Base-by-base conservation (phyloP, 2,113 vertebrate species). In the Mus pahari region DNA sequence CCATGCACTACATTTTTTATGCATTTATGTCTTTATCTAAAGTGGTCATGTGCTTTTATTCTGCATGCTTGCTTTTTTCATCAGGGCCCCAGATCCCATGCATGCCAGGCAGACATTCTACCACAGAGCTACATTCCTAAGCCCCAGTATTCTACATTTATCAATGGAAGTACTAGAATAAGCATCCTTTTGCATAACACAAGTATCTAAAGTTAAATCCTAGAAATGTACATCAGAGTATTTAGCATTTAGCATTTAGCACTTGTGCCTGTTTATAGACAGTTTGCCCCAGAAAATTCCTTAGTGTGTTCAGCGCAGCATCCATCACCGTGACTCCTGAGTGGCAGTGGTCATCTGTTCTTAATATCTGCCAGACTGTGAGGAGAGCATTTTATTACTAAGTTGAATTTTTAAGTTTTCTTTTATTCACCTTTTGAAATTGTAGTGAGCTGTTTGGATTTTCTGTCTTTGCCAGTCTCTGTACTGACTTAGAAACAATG, bases 341-440 rank as follows among this genome's bases (percentile, higher is more conserved):
- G 48, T 50, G 95, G 87, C 20, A 90, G 10, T 94, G 82, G 58
- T 7, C 78, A n/a, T 17, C 24, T 66, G 48, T 94, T 83, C 79
- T 91, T 95, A 19, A 26, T 83, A 86, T 88, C 78, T 94, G 58
- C 53, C 68, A 75, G 8, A 94, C 58, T n/a, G 1, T 87, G 73
- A 93, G 14, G 62, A 79, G 87, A 93, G 53, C 66, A 77, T 95
- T 94, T 79, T 74, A 60, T 84, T 71, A 70, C 36, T 94, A 60
- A 95, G 26, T 81, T 89, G 17, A 50, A 74, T 94, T 96, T 97
- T 77, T 48, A 90, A 79, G 55, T 73, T 93, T 94, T 33, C 31
- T 66, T 77, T 84, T 90, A 77, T 28, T 95, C 20, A 26, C 55
- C 88, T 62, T 74, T 94, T 79, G 55, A 89, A 93, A 14, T 71